Evolutionary conservation across 2,888 invertebrate genomes (phyloP), one percentile per base, ranked within the genome.

Genomic region (Linnaemya tessellans): DNA sequence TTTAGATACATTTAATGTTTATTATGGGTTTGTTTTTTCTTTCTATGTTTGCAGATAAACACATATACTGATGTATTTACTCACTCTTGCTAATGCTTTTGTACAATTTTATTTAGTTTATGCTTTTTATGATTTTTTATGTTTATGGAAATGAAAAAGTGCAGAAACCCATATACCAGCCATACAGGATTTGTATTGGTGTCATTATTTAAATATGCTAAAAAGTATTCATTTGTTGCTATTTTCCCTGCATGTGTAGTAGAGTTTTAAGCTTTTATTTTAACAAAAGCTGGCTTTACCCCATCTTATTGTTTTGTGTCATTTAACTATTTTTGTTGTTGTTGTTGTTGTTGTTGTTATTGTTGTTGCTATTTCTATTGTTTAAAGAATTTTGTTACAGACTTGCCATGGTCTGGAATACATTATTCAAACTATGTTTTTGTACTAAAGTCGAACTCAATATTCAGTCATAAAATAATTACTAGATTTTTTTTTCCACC

Each of bases 1-100:
- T 79, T 79, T 80, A 73, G 71, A 70, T 75, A 83, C 54, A 82
- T 75, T 82, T 79, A 51, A 73, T 74, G 54, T 75, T 62, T 67
- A 73, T 60, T 41, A 51, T 58, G 43, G n/a, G 18, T 49, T 58
- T 46, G 64, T 46, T 13, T 13, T 62, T 41, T 2, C 11, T 56
- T 25, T 51, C 25, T 15, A 60, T 41, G 41, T 70, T 46, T 46
- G 60, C 51, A 68, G 18, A 62, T 60, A 60, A 38, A 51, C 38
- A 64, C 62, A 30, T 43, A 4, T 7, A 60, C 3, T 20, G 25
- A n/a, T 5, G 1, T 30, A 18, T 46, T 73, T 46, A n/a, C 30
- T 41, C 13, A 25, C 15, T n/a, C 38, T 35, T 22, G 1, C 22
- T 22, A 30, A 60, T 35, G 3, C 38, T 35, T 73, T 46, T 60